These are phyloP conservation scores for Styela plicata DNA, from an alignment of 23 tunicate genomes.

Conservation along the genomic window DNA sequence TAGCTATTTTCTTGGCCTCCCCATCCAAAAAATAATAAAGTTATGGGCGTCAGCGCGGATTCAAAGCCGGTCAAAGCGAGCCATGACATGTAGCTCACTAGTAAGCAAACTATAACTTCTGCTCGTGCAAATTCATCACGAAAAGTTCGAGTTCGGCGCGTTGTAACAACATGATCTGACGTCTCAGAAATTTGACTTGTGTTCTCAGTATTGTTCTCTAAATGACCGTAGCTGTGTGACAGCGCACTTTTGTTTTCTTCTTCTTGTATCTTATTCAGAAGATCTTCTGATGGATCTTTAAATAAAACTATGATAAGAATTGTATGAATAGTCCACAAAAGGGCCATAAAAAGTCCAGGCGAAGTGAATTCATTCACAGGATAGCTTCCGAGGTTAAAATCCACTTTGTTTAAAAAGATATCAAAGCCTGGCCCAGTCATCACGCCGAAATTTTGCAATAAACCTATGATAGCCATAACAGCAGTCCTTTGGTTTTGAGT, in stretches of 20 bases:
- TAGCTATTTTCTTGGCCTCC: conserved; percentile 55
- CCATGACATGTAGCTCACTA: conserved; percentile 49
- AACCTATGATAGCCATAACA: conserved; percentile 54
- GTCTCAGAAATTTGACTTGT: too few species aligned
- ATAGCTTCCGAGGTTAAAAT: conserved; percentile 66
- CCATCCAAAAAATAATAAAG: conserved; percentile 53
- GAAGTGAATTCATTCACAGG: conserved; percentile 48
- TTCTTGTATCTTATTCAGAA: not conserved
- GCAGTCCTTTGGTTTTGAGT: conserved; percentile 63
- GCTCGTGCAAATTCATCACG: conserved; percentile 48
- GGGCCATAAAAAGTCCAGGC: conserved; percentile 78
- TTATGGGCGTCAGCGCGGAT: conserved; percentile 72
- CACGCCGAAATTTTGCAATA: conserved; percentile 68
- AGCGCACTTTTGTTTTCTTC: too few species aligned
- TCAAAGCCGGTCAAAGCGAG: conserved; percentile 70
- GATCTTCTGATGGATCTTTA: conserved; percentile 23
- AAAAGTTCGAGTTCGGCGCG: too few species aligned
- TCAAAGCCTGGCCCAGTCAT: conserved; percentile 82
- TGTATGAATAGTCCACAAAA: conserved; percentile 56
- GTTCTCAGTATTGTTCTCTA: too few species aligned
- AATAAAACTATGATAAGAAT: conserved; percentile 35
- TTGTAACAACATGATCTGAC: too few species aligned
- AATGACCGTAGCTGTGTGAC: too few species aligned
- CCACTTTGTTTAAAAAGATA: conserved; percentile 37
- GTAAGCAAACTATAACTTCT: conserved; percentile 77